Conservation (phyloP, 2,888 invertebrate species). For the Amphipyra tragopoginis region DNA sequence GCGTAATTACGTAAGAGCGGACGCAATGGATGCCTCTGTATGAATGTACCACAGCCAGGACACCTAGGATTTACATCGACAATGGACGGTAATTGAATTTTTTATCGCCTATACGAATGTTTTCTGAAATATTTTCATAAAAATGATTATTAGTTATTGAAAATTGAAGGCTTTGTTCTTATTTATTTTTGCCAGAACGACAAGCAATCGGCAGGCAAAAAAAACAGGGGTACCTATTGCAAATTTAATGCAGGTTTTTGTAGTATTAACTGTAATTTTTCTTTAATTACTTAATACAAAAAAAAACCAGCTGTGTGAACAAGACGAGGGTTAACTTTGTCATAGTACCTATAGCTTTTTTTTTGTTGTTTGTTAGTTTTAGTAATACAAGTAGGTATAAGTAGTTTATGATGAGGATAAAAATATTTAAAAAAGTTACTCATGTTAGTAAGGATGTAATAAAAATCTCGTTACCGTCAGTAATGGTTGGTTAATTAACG, state of each 20-base stretch:
- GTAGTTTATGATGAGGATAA: neutral
- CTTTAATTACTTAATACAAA: no score
- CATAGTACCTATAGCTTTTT: no score
- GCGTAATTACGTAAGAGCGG: conserved; percentile 85
- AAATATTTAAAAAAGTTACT: neutral
- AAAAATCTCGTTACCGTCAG: neutral
- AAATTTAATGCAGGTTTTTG: no score
- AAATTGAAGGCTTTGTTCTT: neutral
- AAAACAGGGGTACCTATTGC: no score
- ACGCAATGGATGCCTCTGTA: conserved; percentile 64
- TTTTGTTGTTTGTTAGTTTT: no score
- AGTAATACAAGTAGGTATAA: neutral
- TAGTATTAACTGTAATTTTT: no score
- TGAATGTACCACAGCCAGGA: conserved; percentile 65
- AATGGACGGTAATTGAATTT: conserved; percentile 61
- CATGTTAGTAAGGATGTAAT: neutral
- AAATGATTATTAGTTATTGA: neutral
- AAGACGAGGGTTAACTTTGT: no score
- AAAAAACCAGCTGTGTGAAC: no score
- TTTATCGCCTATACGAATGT: conserved; percentile 47
- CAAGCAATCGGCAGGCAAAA: neutral
- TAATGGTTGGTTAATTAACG: neutral
- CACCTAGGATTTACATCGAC: conserved; percentile 73
- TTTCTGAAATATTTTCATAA: conserved; percentile 42
- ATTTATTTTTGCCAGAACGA: neutral